Evolutionary conservation across 2,888 invertebrate species (phyloP).

Genomic region (Chromoteleia sp.): DNA sequence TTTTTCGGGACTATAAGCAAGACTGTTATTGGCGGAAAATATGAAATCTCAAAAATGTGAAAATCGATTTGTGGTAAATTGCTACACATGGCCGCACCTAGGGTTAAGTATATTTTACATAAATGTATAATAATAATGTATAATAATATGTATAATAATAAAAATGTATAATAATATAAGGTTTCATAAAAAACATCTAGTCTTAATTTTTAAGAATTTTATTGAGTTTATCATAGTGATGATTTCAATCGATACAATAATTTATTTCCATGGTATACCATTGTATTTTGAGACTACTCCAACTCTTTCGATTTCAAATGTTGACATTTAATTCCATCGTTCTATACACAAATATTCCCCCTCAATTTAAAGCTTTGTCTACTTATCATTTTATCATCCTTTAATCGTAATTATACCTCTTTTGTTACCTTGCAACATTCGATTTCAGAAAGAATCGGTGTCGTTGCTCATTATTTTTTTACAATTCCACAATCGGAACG

Average conservation of each 20-base stretch:
- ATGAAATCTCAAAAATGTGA: too few species aligned
- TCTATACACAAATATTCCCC: slow-evolving; percentile 47
- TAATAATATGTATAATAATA: background rate
- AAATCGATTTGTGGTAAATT: too few species aligned
- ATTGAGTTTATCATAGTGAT: slow-evolving; percentile 84
- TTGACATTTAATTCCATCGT: slow-evolving; percentile 47
- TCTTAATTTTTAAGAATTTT: slow-evolving; percentile 82
- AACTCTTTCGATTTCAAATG: slow-evolving; percentile 68
- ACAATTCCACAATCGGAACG: slow-evolving; percentile 68
- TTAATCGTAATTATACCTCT: slow-evolving; percentile 38
- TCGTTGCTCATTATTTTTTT: slow-evolving; percentile 51
- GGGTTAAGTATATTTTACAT: too few species aligned
- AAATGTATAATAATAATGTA: too few species aligned
- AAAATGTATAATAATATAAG: background rate
- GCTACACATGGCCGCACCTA: too few species aligned
- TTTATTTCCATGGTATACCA: slow-evolving; percentile 83
- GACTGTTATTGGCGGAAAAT: too few species aligned
- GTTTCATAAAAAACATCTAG: background rate
- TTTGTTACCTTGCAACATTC: slow-evolving; percentile 67
- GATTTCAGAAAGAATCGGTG: slow-evolving; percentile 68
- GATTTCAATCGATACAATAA: slow-evolving; percentile 84
- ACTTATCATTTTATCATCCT: slow-evolving; percentile 17
- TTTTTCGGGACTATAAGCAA: too few species aligned
- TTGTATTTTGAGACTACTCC: slow-evolving; percentile 76
- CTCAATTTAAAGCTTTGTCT: slow-evolving; percentile 47